These are phyloP conservation scores for Drosophila sturtevanti DNA, from an alignment of 1,140 invertebrate genomes.

Conservation along the genomic window DNA sequence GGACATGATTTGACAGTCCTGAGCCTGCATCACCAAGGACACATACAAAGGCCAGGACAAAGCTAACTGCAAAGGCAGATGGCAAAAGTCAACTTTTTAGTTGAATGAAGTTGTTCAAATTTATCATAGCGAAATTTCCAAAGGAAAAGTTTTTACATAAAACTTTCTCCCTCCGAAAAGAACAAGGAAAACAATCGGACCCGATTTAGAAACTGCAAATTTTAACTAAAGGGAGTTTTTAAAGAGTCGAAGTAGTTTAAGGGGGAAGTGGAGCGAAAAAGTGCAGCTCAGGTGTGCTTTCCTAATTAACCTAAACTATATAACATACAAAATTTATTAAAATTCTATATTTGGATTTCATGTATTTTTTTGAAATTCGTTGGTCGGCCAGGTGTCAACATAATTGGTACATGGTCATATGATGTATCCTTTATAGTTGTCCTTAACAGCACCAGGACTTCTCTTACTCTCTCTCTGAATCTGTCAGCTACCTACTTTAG, in stretches of 20 bases:
- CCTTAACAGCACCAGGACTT: neutral
- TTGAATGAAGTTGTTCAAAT: slow-evolving; percentile 41
- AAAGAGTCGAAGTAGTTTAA: no score
- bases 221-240: no score
- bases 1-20: slow-evolving; percentile 30
- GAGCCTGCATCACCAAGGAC: slow-evolving; percentile 23
- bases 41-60: neutral
- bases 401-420: slow-evolving; percentile 60
- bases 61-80: neutral
- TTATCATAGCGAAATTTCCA: slow-evolving; percentile 1
- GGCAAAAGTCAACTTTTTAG: neutral
- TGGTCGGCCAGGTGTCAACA: slow-evolving; percentile 35
- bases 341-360: no score
- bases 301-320: no score
- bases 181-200: neutral
- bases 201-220: neutral
- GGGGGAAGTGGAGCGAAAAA: no score
- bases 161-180: neutral
- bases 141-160: neutral
- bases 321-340: no score
- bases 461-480: neutral
- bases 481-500: neutral
- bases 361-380: neutral
- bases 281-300: no score
- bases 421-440: slow-evolving; percentile 34